These are phyloP conservation scores for Drosophila baimaii DNA, from an alignment of 1,140 invertebrate genomes.

Conservation along the genomic window DNA sequence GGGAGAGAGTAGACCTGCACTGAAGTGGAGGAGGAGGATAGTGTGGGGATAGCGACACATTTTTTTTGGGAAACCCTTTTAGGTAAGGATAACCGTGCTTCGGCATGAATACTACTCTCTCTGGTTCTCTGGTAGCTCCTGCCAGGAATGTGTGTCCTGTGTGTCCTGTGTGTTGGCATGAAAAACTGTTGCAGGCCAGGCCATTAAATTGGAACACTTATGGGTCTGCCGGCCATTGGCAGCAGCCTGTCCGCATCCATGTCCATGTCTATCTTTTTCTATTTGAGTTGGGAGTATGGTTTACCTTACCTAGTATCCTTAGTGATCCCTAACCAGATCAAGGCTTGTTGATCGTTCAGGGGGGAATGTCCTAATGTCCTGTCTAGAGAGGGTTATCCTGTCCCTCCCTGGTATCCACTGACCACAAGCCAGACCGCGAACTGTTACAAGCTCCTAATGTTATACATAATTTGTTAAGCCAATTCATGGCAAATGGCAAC, in stretches of 20 bases:
- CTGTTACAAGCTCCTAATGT: slow-evolving; percentile 32
- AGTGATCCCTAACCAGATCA: background rate
- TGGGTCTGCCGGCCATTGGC: slow-evolving; percentile 14
- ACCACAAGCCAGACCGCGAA: slow-evolving; percentile 26
- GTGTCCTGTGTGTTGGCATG: background rate
- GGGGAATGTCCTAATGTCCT: background rate
- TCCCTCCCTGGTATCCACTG: background rate
- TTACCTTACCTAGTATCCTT: too few relatives aligned
- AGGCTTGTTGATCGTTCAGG: background rate
- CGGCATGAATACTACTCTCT: too few relatives aligned
- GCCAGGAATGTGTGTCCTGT: too few relatives aligned
- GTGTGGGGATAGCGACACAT: too few relatives aligned
- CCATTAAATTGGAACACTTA: slow-evolving; percentile 39
- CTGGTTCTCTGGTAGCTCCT: too few relatives aligned
- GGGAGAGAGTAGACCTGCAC: too few relatives aligned
- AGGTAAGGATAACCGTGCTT: slow-evolving; percentile 1
- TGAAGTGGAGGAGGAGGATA: too few relatives aligned
- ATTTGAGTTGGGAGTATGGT: too few relatives aligned
- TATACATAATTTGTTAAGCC: slow-evolving; percentile 61
- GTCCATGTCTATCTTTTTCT: too few relatives aligned
- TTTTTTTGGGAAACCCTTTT: background rate
- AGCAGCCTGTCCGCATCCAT: slow-evolving; percentile 2
- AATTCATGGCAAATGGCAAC: slow-evolving; percentile 62
- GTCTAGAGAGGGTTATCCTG: too few relatives aligned
- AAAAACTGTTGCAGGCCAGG: slow-evolving; percentile 44